phyloP scores from a whole-genome alignment of 1,140 invertebrate genomes.

The Drosophila nigrodunni region DNA sequence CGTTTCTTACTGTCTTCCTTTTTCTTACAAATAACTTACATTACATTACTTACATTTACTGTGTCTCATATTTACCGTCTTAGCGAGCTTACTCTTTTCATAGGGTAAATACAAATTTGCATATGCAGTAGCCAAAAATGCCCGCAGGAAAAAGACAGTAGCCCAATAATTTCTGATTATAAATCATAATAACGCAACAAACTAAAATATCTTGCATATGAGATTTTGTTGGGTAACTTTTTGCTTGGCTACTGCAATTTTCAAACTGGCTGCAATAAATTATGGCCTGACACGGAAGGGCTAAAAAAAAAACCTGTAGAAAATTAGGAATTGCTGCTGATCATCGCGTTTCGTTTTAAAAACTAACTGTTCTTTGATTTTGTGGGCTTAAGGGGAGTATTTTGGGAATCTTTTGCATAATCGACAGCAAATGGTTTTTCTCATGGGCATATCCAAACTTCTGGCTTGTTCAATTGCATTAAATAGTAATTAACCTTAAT shows the following conservation, averaged over 20 bases:
- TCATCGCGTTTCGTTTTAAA: slow-evolving; percentile 52
- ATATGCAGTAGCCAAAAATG: slow-evolving; percentile 38
- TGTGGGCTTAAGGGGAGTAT: background rate
- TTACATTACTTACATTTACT: no score
- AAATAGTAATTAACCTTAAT: slow-evolving; percentile 79
- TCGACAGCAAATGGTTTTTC: slow-evolving; percentile 44
- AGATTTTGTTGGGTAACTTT: slow-evolving; percentile 24
- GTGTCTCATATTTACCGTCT: background rate
- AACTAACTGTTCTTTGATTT: slow-evolving; percentile 70
- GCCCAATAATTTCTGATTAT: slow-evolving; percentile 78
- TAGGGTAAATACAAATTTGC: slow-evolving; percentile 56
- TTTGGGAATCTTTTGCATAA: slow-evolving; percentile 59
- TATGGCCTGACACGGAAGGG: slow-evolving; percentile 61
- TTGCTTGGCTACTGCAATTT: slow-evolving; percentile 72
- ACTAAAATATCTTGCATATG: slow-evolving; percentile 66
- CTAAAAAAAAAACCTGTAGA: slow-evolving; percentile 3
- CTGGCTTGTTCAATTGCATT: slow-evolving; percentile 59
- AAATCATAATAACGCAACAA: slow-evolving; percentile 71
- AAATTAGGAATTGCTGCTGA: slow-evolving; percentile 37
- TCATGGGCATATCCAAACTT: slow-evolving; percentile 43
- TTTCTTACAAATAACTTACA: no score
- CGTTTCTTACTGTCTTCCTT: no score
- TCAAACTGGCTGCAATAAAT: slow-evolving; percentile 50
- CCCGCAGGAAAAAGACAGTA: slow-evolving; percentile 66
- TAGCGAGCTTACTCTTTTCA: background rate